A percentile compares a stretch with the other conserved stretches of the same genome.
Evolutionary conservation across 2,888 invertebrate species (phyloP).

Genomic region (Drosophila longiperda): DNA sequence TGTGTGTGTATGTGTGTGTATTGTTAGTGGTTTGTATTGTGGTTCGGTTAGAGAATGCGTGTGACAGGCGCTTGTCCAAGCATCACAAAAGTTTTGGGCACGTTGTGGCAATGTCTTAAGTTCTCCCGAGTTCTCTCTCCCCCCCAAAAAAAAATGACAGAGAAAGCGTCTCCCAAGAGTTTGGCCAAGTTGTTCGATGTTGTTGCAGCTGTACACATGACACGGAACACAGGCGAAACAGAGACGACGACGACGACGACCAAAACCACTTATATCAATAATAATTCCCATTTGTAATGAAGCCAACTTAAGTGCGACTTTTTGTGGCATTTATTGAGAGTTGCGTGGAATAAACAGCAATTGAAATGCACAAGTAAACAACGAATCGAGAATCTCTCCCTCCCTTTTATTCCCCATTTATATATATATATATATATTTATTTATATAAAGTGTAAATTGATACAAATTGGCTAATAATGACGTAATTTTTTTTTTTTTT

Average conservation of each 20-base stretch:
- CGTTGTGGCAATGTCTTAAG: constrained; percentile 69
- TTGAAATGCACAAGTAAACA: constrained; percentile 73
- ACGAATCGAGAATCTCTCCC: constrained; percentile 8
- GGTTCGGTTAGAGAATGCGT: constrained; percentile 33
- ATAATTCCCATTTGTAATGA: constrained; percentile 67
- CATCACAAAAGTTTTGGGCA: constrained; percentile 69
- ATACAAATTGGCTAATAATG: constrained; percentile 84
- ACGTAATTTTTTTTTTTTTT: constrained; percentile 83
- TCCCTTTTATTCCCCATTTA: not conserved
- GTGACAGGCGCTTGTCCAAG: constrained; percentile 58
- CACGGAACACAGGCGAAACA: constrained; percentile 12
- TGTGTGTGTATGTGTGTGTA: constrained; percentile 8
- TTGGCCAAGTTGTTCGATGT: constrained; percentile 48
- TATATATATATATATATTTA: not conserved
- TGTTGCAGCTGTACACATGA: constrained; percentile 31
- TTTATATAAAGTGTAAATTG: constrained; percentile 69
- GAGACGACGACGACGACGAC: constrained; percentile 8
- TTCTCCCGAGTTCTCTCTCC: constrained; percentile 4
- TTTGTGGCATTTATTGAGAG: constrained; percentile 17
- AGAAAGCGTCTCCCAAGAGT: constrained; percentile 46
- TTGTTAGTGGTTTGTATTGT: constrained; percentile 7
- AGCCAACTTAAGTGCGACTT: constrained; percentile 43
- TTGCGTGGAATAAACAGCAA: constrained; percentile 51
- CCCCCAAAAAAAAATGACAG: not conserved
- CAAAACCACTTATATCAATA: constrained; percentile 68